Evolutionary conservation across 2,113 vertebrate genomes (phyloP).

Genomic region (Dasyornis broadbenti): DNA sequence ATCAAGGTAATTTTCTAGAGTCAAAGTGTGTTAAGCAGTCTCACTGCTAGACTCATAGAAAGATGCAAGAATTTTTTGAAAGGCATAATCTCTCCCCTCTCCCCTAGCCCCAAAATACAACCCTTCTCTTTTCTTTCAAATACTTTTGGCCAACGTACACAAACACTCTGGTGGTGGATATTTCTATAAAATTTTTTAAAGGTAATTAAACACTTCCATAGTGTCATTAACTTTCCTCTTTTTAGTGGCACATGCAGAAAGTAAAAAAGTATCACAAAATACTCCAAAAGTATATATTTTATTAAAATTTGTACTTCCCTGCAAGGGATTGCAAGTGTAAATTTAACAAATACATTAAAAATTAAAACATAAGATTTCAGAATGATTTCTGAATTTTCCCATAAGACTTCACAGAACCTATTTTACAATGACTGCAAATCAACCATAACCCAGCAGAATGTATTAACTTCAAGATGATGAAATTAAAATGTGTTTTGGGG

Average conservation of each 20-base stretch:
- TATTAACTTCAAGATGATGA: slow-evolving; percentile 17
- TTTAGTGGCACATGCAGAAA: background rate
- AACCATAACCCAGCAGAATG: background rate
- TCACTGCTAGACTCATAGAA: background rate
- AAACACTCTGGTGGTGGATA: background rate
- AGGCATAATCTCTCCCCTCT: accelerated
- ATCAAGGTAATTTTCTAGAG: background rate
- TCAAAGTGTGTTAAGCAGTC: background rate
- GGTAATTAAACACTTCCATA: background rate
- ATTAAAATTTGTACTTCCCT: background rate
- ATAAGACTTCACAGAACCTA: background rate
- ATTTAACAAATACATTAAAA: background rate
- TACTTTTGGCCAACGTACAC: background rate
- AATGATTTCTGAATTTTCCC: background rate
- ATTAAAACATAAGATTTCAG: background rate
- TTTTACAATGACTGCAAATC: slow-evolving; percentile 38
- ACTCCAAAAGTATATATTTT: background rate
- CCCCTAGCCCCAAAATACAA: accelerated
- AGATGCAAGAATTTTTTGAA: background rate
- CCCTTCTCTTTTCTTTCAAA: background rate
- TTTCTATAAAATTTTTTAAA: background rate
- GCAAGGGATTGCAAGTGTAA: background rate
- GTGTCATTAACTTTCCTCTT: background rate
- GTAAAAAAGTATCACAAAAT: background rate
- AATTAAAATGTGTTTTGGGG: background rate